Evolutionary conservation across 1,140 invertebrate genomes (phyloP).

Genomic region (Ceratina calcarata): DNA sequence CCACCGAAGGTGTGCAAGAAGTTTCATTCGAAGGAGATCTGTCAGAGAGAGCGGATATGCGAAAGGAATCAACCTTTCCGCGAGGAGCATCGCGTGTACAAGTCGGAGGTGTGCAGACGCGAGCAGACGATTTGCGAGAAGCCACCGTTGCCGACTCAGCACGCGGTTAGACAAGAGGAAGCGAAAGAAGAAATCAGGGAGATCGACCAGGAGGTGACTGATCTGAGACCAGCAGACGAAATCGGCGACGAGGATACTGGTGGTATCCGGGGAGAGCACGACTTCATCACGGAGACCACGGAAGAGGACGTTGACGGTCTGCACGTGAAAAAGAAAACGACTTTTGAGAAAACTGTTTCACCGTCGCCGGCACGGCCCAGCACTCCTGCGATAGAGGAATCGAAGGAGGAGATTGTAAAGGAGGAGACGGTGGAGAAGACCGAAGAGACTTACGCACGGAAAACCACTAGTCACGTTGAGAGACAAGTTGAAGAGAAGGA

Average conservation of each 20-base stretch:
- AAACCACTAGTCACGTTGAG: conserved; percentile 55
- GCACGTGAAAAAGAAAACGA: conserved; percentile 76
- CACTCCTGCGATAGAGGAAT: conserved; percentile 11
- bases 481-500: conserved; percentile 57
- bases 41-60: conserved; percentile 65
- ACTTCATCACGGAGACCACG: conserved; percentile 74
- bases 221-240: conserved; percentile 57
- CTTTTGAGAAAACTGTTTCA: conserved; percentile 71
- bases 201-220: conserved; percentile 59
- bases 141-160: conserved; percentile 48
- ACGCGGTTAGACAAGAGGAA: conserved; percentile 30
- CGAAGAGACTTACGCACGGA: conserved; percentile 18
- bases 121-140: conserved; percentile 57
- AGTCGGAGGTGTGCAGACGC: conserved; percentile 44
- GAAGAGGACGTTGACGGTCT: conserved; percentile 76
- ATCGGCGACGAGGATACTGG: conserved; percentile 68
- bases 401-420: background rate
- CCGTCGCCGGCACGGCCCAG: conserved; percentile 62
- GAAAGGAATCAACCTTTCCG: conserved; percentile 65
- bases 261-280: conserved; percentile 75
- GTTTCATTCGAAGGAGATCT: conserved; percentile 63
- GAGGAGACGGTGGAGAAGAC: background rate
- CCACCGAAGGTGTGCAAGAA: conserved; percentile 65
- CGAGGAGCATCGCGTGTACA: conserved; percentile 71
- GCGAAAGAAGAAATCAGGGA: conserved; percentile 62